phyloP scores from a whole-genome alignment of 2,797 vertebrate genomes.

The Spondyliosoma cantharus region DNA sequence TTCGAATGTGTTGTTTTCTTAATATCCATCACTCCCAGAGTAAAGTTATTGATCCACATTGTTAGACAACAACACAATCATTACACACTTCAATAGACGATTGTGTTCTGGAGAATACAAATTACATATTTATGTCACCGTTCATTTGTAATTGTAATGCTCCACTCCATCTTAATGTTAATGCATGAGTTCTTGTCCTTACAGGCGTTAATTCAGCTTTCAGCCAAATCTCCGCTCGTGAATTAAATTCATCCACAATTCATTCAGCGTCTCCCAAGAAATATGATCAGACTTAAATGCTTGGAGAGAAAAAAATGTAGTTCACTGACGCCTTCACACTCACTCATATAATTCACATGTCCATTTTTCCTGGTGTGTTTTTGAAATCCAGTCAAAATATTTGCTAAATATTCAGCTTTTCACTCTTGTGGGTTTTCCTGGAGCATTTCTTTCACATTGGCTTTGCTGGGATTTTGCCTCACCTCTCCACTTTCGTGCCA shows the following conservation, averaged over 20 bases:
- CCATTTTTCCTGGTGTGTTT: conserved; percentile 27
- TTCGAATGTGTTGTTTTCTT: background rate
- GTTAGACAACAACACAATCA: background rate
- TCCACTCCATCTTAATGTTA: background rate
- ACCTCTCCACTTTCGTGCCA: conserved; percentile 59
- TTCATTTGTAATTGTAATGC: background rate
- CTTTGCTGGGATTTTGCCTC: conserved; percentile 59
- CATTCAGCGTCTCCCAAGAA: conserved; percentile 37
- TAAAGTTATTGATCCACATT: background rate
- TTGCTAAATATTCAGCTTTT: conserved; percentile 71
- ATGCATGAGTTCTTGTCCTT: background rate
- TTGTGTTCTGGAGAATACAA: background rate
- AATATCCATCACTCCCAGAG: background rate
- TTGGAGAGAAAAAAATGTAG: conserved; percentile 1
- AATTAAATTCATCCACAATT: conserved; percentile 38
- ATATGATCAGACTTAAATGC: conserved; percentile 35
- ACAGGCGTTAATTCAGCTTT: conserved; percentile 12
- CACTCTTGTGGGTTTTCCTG: conserved; percentile 34
- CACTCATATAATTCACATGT: conserved; percentile 28
- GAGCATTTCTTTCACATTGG: conserved; percentile 40
- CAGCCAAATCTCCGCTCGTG: conserved; percentile 10
- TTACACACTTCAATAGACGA: background rate
- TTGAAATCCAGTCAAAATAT: conserved; percentile 32
- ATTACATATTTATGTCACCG: background rate
- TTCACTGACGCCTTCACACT: conserved; percentile 17